Percentiles rank a stretch among this genome's conserved stretches.
phyloP scores from a whole-genome alignment of 2,888 invertebrate genomes.

The Apocheima hispidaria region DNA sequence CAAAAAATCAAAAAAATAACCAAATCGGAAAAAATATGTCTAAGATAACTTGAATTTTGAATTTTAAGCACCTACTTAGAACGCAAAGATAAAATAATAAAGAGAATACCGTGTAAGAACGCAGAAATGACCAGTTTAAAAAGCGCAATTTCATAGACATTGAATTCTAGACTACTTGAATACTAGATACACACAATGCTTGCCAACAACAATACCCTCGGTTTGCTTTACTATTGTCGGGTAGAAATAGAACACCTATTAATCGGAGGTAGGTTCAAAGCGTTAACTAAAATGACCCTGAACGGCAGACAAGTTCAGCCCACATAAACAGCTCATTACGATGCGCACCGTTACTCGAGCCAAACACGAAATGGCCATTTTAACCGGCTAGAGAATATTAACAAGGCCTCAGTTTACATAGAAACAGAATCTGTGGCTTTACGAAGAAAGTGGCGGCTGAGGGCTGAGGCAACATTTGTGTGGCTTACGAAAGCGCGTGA shows the following conservation, averaged over 20 bases:
- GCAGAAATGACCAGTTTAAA: no score
- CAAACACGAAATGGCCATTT: constrained; percentile 9
- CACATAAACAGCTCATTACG: constrained; percentile 18
- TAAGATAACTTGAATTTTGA: no score
- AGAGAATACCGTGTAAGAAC: no score
- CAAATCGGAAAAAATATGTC: no score
- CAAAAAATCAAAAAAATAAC: no score
- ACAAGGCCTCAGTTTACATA: constrained; percentile 2
- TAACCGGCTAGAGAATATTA: constrained; percentile 8
- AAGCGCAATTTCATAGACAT: no score
- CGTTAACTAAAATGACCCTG: constrained; percentile 16
- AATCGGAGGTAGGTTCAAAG: background rate
- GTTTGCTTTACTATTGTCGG: no score
- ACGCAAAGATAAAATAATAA: no score
- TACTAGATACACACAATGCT: no score
- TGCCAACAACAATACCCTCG: no score
- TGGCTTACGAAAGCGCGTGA: background rate
- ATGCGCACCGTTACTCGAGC: constrained; percentile 28
- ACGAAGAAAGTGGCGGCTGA: background rate
- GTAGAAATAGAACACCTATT: background rate
- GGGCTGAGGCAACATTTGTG: background rate
- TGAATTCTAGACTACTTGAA: no score
- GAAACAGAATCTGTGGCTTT: background rate
- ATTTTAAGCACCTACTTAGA: no score
- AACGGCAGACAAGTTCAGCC: constrained; percentile 26